These are phyloP conservation scores for Glaucidium brasilianum DNA, from an alignment of 2,113 vertebrate genomes.

Conservation along the genomic window DNA sequence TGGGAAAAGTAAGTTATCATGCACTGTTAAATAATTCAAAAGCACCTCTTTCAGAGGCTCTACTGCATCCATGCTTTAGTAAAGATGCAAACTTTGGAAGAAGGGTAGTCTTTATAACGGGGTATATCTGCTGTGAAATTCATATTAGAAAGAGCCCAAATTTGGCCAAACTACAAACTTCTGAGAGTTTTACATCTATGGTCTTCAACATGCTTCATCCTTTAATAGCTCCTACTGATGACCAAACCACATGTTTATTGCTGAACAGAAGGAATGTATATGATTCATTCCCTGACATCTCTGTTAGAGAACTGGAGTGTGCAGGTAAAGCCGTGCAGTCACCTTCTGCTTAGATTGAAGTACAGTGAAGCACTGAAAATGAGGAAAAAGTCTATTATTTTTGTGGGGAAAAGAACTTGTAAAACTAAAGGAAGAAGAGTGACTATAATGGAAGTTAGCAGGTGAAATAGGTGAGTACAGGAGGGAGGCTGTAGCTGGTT, in stretches of 20 bases:
- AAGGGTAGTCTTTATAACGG: background rate
- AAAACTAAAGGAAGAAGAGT: background rate
- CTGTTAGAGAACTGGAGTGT: background rate
- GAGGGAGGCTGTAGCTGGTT: background rate
- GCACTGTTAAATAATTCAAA: background rate
- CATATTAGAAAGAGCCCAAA: background rate
- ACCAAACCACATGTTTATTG: background rate
- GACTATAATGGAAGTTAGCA: background rate
- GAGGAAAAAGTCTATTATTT: background rate
- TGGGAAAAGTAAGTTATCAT: background rate
- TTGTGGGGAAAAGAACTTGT: background rate
- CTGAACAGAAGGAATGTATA: background rate
- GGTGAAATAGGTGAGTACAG: background rate
- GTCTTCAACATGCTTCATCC: background rate
- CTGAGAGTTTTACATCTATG: background rate
- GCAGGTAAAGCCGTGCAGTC: background rate
- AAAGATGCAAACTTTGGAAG: background rate
- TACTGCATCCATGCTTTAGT: background rate
- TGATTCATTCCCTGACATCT: background rate
- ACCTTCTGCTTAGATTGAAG: background rate
- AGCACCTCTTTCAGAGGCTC: background rate
- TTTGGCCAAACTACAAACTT: background rate
- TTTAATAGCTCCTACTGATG: background rate
- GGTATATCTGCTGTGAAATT: background rate
- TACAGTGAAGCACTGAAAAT: background rate